Percentiles rank a stretch among this genome's conserved stretches.
Conservation (phyloP, 2,888 invertebrate genomes). For the Amphipoea lucens region DNA sequence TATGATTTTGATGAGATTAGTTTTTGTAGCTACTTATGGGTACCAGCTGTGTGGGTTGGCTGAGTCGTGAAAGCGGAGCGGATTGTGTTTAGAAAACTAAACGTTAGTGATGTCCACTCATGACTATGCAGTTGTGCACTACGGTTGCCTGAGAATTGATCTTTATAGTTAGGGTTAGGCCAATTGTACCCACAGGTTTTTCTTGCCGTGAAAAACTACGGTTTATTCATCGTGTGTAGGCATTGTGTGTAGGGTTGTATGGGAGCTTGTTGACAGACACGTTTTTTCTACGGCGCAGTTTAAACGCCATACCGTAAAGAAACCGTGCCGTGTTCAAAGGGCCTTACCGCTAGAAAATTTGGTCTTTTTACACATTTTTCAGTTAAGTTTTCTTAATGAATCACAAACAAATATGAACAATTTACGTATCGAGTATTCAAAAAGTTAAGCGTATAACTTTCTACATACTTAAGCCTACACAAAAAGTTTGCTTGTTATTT, state of each 20-base stretch:
- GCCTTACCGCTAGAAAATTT: neutral
- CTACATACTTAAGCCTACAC: slow-evolving; percentile 5
- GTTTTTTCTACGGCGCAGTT: neutral
- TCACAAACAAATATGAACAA: neutral
- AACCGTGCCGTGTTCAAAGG: neutral
- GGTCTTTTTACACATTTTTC: neutral
- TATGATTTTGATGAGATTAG: slow-evolving; percentile 47
- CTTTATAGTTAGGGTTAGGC: neutral
- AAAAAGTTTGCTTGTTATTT: slow-evolving; percentile 26
- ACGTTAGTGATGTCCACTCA: neutral
- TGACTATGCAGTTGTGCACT: neutral
- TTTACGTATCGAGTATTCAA: neutral
- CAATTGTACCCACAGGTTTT: neutral
- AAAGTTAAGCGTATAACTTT: slow-evolving; percentile 29
- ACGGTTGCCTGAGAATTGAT: neutral
- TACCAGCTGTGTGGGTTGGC: slow-evolving; percentile 8
- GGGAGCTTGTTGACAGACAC: neutral
- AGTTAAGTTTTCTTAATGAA: neutral
- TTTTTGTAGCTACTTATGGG: slow-evolving; percentile 24
- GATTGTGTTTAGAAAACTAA: neutral
- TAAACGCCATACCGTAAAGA: neutral
- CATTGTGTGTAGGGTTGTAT: neutral
- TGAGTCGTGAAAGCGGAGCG: neutral
- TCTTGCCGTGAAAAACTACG: neutral
- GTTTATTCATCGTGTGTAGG: neutral